Conservation (phyloP, 92 coral and sea anemone genomes). For the Meandrina meandrites region DNA sequence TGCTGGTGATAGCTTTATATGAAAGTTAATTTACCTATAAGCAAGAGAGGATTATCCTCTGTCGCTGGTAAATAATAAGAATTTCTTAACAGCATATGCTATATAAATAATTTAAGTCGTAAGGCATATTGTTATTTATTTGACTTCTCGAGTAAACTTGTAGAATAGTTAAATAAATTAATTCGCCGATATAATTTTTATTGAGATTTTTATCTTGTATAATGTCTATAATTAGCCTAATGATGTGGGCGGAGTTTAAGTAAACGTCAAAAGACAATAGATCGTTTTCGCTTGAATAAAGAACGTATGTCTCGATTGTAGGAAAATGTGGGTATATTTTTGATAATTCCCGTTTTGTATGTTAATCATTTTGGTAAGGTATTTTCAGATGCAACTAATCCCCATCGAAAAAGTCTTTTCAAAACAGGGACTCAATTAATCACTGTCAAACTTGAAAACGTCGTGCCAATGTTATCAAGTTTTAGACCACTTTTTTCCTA, state of each 20-base stretch:
- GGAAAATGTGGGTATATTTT: conserved; percentile 31
- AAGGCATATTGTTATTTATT: not conserved
- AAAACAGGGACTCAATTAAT: no score
- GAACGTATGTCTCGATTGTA: not conserved
- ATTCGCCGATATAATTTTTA: not conserved
- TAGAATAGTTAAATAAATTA: not conserved
- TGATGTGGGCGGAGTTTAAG: not conserved
- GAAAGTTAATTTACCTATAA: conserved; percentile 32
- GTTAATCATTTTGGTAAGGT: not conserved
- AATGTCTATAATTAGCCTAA: not conserved
- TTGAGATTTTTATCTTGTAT: not conserved
- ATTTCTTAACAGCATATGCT: not conserved
- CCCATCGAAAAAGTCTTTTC: no score
- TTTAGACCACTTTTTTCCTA: no score
- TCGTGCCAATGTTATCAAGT: no score
- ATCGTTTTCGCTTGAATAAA: not conserved
- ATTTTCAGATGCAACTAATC: not conserved
- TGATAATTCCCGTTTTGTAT: not conserved
- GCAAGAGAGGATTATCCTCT: no score
- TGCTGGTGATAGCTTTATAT: conserved; percentile 80
- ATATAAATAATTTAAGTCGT: not conserved
- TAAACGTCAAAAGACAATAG: not conserved
- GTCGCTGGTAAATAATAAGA: not conserved
- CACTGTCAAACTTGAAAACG: no score
- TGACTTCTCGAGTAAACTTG: not conserved